Evolutionary conservation across 2,113 vertebrate genomes (phyloP).

Genomic region (Neomonachus schauinslandi): DNA sequence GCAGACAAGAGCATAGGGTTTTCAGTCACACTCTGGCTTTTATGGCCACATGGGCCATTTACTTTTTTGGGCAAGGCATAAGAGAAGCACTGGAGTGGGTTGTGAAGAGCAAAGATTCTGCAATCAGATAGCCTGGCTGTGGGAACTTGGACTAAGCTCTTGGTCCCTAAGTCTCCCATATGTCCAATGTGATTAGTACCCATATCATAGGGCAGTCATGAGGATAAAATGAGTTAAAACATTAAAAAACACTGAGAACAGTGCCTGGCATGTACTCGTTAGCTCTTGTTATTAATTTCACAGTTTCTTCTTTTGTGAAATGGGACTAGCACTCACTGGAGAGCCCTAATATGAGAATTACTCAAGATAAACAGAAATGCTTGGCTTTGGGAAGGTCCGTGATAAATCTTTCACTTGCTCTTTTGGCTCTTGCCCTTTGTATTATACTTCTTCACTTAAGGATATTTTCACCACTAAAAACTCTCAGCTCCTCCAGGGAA

Average conservation of each 20-base stretch:
- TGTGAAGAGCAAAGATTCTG: background rate
- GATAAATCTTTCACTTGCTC: background rate
- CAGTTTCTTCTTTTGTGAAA: background rate
- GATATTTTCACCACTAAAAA: background rate
- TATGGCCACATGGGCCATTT: background rate
- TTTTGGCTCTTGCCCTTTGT: background rate
- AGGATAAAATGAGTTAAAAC: background rate
- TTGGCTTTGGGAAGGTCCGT: background rate
- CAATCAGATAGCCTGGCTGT: too few relatives aligned
- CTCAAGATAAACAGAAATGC: background rate
- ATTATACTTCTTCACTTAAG: background rate
- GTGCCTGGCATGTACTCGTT: background rate
- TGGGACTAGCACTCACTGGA: background rate
- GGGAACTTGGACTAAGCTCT: background rate
- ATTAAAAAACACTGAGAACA: background rate
- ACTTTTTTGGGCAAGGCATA: background rate
- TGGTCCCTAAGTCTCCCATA: background rate
- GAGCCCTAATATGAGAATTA: background rate
- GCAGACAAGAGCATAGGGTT: background rate
- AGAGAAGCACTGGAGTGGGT: background rate
- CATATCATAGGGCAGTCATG: background rate
- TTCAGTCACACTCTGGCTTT: background rate
- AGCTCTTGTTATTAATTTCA: background rate
- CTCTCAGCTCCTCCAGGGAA: background rate
- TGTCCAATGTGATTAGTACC: background rate